Conservation (phyloP, 2,888 invertebrate species). For the Cryptocephalus primarius region DNA sequence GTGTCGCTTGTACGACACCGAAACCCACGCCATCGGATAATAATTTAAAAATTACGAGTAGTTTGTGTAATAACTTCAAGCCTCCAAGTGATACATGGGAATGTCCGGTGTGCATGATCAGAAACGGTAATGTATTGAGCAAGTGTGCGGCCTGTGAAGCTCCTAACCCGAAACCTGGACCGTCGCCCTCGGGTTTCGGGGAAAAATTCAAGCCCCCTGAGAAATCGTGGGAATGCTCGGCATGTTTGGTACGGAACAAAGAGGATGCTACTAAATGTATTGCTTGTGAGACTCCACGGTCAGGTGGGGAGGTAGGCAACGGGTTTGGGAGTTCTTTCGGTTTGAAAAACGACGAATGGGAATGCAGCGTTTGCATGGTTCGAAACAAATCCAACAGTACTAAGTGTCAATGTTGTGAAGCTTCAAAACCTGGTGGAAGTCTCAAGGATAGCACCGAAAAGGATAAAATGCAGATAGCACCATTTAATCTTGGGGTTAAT, state of each 20-base stretch:
- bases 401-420: slow-evolving; percentile 49
- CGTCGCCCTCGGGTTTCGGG: slow-evolving; percentile 11
- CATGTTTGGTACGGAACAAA: slow-evolving; percentile 48
- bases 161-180: slow-evolving; percentile 24
- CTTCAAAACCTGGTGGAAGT: slow-evolving; percentile 38
- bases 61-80: slow-evolving; percentile 18
- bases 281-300: slow-evolving; percentile 43
- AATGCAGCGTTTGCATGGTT: slow-evolving; percentile 51
- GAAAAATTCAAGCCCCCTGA: slow-evolving; percentile 34
- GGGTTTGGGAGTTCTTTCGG: slow-evolving; percentile 17
- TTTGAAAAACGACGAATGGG: slow-evolving; percentile 39
- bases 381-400: slow-evolving; percentile 33
- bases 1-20: slow-evolving; percentile 5
- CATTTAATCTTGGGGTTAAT: slow-evolving; percentile 43
- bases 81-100: slow-evolving; percentile 39
- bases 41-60: neutral
- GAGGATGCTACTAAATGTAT: slow-evolving; percentile 37
- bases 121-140: slow-evolving; percentile 37
- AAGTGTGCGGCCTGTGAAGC: slow-evolving; percentile 46
- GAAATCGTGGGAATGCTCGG: slow-evolving; percentile 46
- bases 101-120: slow-evolving; percentile 47
- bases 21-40: slow-evolving; percentile 1
- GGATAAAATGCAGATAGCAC: slow-evolving; percentile 19
- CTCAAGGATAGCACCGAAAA: slow-evolving; percentile 9
- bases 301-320: slow-evolving; percentile 18